Conservation (phyloP, 2,888 invertebrate genomes). For the Drosophila lacicola region DNA sequence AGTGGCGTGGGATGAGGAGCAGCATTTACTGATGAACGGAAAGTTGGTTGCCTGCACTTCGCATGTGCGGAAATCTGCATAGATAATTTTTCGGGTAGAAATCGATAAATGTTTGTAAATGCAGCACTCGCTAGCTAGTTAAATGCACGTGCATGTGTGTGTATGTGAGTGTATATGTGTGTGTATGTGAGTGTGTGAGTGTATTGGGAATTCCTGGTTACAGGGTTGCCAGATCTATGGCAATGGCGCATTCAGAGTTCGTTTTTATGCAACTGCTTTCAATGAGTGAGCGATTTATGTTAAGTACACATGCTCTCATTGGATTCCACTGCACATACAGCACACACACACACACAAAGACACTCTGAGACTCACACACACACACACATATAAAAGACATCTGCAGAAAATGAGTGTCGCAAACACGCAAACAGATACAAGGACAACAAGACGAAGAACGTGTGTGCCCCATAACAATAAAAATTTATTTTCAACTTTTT, state of each 20-base stretch:
- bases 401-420: conserved; percentile 78
- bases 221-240: conserved; percentile 26
- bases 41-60: conserved; percentile 60
- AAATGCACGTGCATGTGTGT: background rate
- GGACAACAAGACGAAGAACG: conserved; percentile 70
- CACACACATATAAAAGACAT: conserved; percentile 62
- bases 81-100: conserved; percentile 69
- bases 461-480: conserved; percentile 79
- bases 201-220: conserved; percentile 12
- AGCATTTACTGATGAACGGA: conserved; percentile 36
- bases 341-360: conserved; percentile 14
- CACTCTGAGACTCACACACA: conserved; percentile 9
- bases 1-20: background rate
- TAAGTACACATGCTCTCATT: conserved; percentile 80
- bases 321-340: conserved; percentile 67
- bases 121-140: conserved; percentile 44
- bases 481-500: conserved; percentile 80
- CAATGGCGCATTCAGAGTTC: conserved; percentile 48
- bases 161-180: background rate
- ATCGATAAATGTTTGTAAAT: conserved; percentile 75
- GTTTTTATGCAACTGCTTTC: conserved; percentile 79
- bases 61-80: conserved; percentile 68
- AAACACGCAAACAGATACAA: conserved; percentile 80
- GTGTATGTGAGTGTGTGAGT: background rate
- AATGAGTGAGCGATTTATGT: conserved; percentile 79